phyloP scores from a whole-genome alignment of 2,113 vertebrate species.

The Halichoerus grypus region DNA sequence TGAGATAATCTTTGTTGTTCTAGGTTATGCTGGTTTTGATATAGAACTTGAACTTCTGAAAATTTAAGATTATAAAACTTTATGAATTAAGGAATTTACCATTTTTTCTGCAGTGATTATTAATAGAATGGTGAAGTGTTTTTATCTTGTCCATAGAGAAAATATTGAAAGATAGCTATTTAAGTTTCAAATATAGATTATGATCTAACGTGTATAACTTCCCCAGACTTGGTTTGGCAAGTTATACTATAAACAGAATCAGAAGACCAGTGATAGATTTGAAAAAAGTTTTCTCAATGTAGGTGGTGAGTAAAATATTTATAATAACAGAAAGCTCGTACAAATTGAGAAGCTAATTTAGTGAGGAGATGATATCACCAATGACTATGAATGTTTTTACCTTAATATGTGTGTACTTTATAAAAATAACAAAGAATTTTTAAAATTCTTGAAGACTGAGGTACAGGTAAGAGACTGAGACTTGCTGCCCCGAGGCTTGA shows the following conservation, averaged over 20 bases:
- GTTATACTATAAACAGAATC: background rate
- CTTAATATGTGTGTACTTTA: background rate
- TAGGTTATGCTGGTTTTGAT: conserved; percentile 22
- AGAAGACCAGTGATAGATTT: background rate
- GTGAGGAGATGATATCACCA: background rate
- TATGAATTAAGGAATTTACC: conserved; percentile 15
- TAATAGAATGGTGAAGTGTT: background rate
- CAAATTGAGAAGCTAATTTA: background rate
- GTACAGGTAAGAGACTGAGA: background rate
- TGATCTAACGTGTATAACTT: background rate
- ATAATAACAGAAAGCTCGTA: background rate
- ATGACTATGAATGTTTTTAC: background rate
- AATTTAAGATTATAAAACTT: conserved; percentile 5
- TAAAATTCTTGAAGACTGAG: background rate
- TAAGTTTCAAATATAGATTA: background rate
- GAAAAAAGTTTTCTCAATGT: background rate
- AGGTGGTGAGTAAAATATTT: background rate
- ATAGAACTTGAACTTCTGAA: background rate
- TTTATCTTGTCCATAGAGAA: background rate
- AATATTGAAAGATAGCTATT: background rate
- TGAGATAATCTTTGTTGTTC: background rate
- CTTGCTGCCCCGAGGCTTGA: background rate
- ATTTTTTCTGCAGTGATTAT: background rate
- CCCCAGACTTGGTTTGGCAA: background rate
- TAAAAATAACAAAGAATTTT: conserved; percentile 24